Base-by-base conservation (phyloP, 2,888 invertebrate genomes). In the Pyrgus malvae region DNA sequence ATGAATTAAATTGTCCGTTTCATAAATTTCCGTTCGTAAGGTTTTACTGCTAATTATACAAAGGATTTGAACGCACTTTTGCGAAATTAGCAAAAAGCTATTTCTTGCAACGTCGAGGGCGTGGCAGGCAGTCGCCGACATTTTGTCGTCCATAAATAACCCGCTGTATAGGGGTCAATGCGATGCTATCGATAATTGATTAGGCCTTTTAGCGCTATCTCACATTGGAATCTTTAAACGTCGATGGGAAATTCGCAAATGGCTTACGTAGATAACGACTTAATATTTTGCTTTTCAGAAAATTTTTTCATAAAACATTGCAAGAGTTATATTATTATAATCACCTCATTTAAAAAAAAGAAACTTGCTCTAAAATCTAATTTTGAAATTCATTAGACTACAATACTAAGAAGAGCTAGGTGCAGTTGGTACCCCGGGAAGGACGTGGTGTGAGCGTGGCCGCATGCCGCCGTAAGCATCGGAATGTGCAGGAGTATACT, bases 121-220 rank as follows among this genome's bases (percentile, higher is more conserved):
- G 48, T 48, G 48, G 38, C 33, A 14, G 12, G 21, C 48, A 27
- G 12, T 38, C 12, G 12, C 17, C 17, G 19, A 25, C 46, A 29
- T 38, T n/a, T 38, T 48, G 38, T 38, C 48, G 29, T 21, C 8
- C 37, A 64, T 58, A 63, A 61, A 63, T 60, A 59, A 58, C 51
- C 55, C 53, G 41, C 45, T 54, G 55, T 57, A 58, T 58, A 55
- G 55, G 61, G 66, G 64, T 66, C 67, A 63, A 55, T 38, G 57
- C 59, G 76, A 79, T 76, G 64, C 67, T 78, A 80, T 80, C 80
- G 61, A 60, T 80, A 79, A 80, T 81, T 80, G 79, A 80, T 80
- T 79, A 74, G 70, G 66, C 72, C 77, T 76, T 48, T 46, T 46
- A 46, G 35, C 23, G 46, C 6, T 46, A 46, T 46, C 46, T 46